Evolutionary conservation across 2,113 vertebrate species (phyloP), one percentile per base, ranked within the genome.

Genomic region (Etheostoma spectabile): DNA sequence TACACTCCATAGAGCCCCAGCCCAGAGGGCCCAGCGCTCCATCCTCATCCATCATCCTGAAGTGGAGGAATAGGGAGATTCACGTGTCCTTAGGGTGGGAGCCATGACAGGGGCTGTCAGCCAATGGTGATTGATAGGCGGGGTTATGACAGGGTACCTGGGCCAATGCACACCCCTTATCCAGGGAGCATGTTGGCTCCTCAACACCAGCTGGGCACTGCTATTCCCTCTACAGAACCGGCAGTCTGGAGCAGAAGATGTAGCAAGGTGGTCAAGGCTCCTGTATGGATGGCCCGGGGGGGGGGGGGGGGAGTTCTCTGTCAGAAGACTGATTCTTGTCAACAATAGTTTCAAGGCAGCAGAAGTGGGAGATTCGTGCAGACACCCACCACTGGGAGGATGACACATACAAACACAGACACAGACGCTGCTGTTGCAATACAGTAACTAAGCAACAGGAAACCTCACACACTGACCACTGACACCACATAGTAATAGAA

Each of bases 391-490:
- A 82, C 64, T 74, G 84, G 68, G 80, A 91, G 77, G 85, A 90
- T 91, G 91, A 93, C 92, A 93, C 86, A 92, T 77, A 80, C 85
- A 90, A 82, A 83, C 82, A 84, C 83, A 90, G 83, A 85, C 82
- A 83, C 64, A 77, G 79, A 84, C 51, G 86, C 86, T 84, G 88
- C 86, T 84, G 85, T 89, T 89, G 86, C 86, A 88, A 87, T 76
- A 78, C 88, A 74, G 93, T 93, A 94, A 89, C 93, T 82, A 89
- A 88, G 91, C 93, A 93, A 93, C 93, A 92, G 89, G 89, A 93
- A 91, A 84, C 86, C 90, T 93, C 85, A 80, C 84, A 88, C 87
- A 69, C 88, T 93, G 93, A 93, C 93, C 91, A 87, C 86, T 93
- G 90, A 91, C 89, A 91, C 84, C 42, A 55, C 89, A 86, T 89